phyloP scores from a whole-genome alignment of 2,113 vertebrate species.

The Condylura cristata region DNA sequence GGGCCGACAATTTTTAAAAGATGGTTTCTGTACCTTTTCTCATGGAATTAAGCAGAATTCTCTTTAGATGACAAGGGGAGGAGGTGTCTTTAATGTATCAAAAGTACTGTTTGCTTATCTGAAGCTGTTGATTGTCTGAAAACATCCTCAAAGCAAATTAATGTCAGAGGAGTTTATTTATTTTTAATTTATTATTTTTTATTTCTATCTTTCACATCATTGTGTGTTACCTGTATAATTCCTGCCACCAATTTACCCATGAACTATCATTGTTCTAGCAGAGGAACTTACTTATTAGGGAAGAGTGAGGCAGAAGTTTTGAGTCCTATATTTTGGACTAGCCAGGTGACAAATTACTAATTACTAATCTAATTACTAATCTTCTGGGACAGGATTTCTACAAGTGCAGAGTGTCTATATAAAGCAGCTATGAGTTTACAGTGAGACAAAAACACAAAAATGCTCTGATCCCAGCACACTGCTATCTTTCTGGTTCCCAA shows the following conservation, averaged over 20 bases:
- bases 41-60: background rate
- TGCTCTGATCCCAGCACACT: background rate
- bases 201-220: too few species aligned
- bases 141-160: background rate
- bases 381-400: background rate
- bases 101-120: background rate
- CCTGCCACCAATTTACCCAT: too few species aligned
- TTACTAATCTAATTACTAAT: background rate
- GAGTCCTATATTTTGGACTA: background rate
- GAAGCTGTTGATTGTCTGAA: background rate
- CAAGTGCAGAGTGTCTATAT: background rate
- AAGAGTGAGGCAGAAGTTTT: background rate
- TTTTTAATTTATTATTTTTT: too few species aligned
- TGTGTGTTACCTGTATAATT: too few species aligned
- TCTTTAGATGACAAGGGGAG: background rate
- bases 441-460: background rate
- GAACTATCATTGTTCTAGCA: too few species aligned
- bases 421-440: background rate
- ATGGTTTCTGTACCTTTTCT: background rate
- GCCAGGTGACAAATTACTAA: background rate
- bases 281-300: background rate
- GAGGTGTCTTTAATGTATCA: background rate
- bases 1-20: too few species aligned
- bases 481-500: background rate
- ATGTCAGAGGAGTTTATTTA: background rate